Conservation (phyloP, 2,888 invertebrate species). For the Octodonta nipae region DNA sequence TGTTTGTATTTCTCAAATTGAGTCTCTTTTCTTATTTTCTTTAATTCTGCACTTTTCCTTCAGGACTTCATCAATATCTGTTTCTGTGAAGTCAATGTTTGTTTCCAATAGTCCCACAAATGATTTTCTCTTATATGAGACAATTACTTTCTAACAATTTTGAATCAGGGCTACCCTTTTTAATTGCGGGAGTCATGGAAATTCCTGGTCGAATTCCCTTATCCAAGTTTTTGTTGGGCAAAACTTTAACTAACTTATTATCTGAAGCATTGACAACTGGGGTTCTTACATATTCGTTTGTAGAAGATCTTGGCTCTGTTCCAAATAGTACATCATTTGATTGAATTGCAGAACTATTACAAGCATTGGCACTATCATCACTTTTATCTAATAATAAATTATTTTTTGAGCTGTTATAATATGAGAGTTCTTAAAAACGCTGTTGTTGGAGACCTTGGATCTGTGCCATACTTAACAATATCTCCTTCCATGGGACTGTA, state of each 20-base stretch:
- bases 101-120: constrained; percentile 43
- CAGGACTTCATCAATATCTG: constrained; percentile 31
- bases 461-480: too few relatives aligned
- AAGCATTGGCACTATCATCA: too few relatives aligned
- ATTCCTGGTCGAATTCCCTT: constrained; percentile 15
- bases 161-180: constrained; percentile 20
- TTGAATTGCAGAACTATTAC: too few relatives aligned
- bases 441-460: too few relatives aligned
- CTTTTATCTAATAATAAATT: too few relatives aligned
- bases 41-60: constrained; percentile 21
- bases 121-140: constrained; percentile 31
- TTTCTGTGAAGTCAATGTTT: constrained; percentile 47
- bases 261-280: constrained; percentile 29
- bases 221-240: constrained; percentile 31
- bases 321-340: too few relatives aligned
- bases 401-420: too few relatives aligned
- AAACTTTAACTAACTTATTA: constrained; percentile 15
- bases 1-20: too few relatives aligned
- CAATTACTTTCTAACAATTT: constrained; percentile 29
- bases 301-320: constrained; percentile 44
- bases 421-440: too few relatives aligned
- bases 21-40: constrained; percentile 21
- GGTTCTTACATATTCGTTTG: constrained; percentile 46
- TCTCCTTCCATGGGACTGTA: too few relatives aligned
- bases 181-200: not conserved